Conservation (phyloP, 2,888 invertebrate genomes). For the Eurytoma californica region DNA sequence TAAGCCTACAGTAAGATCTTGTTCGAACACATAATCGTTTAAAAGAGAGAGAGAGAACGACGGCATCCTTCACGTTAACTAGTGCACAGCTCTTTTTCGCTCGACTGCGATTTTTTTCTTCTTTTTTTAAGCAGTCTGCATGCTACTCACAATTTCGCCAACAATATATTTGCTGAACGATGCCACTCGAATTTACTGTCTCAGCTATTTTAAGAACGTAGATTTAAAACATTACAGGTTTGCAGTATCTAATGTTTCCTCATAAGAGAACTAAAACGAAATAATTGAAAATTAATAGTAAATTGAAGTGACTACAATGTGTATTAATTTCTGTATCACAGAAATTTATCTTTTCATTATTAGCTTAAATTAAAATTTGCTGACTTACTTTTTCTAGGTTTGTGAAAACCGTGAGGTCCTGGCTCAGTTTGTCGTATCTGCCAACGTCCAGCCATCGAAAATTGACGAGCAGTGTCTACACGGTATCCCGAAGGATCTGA, state of each 20-base stretch:
- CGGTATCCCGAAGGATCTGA: constrained; percentile 72
- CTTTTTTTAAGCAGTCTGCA: background rate
- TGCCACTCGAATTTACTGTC: constrained; percentile 31
- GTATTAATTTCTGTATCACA: too few species aligned
- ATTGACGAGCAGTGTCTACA: constrained; percentile 73
- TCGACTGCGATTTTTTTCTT: background rate
- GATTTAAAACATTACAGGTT: too few species aligned
- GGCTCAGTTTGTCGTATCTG: constrained; percentile 73
- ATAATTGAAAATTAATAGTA: too few species aligned
- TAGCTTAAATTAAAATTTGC: background rate
- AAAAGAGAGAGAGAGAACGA: background rate
- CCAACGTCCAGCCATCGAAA: constrained; percentile 73
- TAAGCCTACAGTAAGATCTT: constrained; percentile 49
- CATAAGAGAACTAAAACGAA: too few species aligned
- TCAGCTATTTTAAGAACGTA: background rate
- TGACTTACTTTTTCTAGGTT: constrained; percentile 60
- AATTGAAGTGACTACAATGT: too few species aligned
- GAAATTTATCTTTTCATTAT: too few species aligned
- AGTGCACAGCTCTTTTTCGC: too few species aligned
- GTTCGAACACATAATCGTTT: constrained; percentile 15
- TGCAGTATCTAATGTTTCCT: too few species aligned
- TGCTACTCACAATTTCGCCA: background rate
- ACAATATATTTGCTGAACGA: constrained; percentile 18
- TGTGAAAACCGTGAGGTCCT: constrained; percentile 73
- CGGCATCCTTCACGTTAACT: constrained; percentile 41